Evolutionary conservation across 2,888 invertebrate genomes (phyloP), one percentile per base, ranked within the genome.

Genomic region (Apamea crenata): DNA sequence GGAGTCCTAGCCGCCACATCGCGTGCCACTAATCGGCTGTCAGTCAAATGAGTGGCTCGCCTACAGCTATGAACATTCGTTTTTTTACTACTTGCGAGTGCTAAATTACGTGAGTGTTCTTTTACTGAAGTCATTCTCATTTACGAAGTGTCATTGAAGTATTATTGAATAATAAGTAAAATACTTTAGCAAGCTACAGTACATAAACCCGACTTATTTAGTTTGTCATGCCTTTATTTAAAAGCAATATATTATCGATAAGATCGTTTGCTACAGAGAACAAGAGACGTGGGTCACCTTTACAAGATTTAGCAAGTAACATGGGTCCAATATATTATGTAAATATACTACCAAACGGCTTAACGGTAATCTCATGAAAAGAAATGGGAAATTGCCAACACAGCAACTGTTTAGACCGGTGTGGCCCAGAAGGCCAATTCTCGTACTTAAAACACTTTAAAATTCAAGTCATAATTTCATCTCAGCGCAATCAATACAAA

Each of bases 271-370:
- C 10, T 32, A 10, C n/a, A 53, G 6, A 47, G 25, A 29, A 69
- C 29, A n/a, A 36, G 21, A 56, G 82, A 63, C 63, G 32, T 47
- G 72, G 81, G 67, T 82, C 72, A 25, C 32, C 36, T 36, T 44
- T 59, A 36, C 66, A 29, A 53, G 59, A 80, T 50, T 29, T 47
- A 21, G 40, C 6, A 21, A 56, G 59, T 53, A 40, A 81, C 67
- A 29, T n/a, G 80, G 81, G 71, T 81, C 4, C 29, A 71, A 72
- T 61, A 85, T 80, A 61, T 70, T 80, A 80, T 71, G 53, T 32
- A 67, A 80, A 80, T 77, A 56, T 66, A 10, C 47, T 25, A 44
- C 25, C 25, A n/a, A n/a, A 16, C 25, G 71, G 61, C 53, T 63
- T 63, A 29, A 7, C 47, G 10, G 63, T 70, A 80, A 80, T 78